Conservation (phyloP, 2,797 vertebrate genomes). For the Myioborus miniatus region DNA sequence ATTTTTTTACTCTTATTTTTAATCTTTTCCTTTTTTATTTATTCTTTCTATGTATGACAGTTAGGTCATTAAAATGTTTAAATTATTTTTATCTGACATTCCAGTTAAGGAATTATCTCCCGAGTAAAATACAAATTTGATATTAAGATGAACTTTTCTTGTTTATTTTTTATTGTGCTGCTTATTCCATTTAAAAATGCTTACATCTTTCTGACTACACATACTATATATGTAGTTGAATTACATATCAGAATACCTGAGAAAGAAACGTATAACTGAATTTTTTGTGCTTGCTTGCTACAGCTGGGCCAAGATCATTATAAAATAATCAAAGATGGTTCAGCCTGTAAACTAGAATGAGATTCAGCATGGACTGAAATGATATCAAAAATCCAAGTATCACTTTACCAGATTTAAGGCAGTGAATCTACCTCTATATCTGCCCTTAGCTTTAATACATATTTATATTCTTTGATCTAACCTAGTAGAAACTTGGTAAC, state of each 20-base stretch:
- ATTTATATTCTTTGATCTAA: not conserved
- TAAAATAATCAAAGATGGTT: not conserved
- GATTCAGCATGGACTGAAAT: not conserved
- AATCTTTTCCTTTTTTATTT: not conserved
- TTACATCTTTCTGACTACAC: not conserved
- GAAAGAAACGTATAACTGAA: not conserved
- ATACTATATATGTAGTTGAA: accelerated
- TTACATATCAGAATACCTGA: not conserved
- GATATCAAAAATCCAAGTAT: not conserved
- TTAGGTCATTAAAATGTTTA: not conserved
- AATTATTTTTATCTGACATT: not conserved
- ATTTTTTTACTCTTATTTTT: not conserved
- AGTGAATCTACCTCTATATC: not conserved
- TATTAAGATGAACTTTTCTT: not conserved
- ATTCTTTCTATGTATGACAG: not conserved
- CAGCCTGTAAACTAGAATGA: not conserved
- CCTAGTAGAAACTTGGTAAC: not conserved
- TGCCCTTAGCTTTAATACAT: not conserved
- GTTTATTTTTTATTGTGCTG: not conserved
- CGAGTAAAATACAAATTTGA: not conserved
- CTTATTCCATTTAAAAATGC: not conserved
- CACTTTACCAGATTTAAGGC: not conserved
- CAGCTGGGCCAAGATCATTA: not conserved
- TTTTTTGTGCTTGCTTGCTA: not conserved
- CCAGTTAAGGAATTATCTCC: not conserved